Evolutionary conservation across 2,888 invertebrate species (phyloP).

Genomic region (Xestia rhomboidea): DNA sequence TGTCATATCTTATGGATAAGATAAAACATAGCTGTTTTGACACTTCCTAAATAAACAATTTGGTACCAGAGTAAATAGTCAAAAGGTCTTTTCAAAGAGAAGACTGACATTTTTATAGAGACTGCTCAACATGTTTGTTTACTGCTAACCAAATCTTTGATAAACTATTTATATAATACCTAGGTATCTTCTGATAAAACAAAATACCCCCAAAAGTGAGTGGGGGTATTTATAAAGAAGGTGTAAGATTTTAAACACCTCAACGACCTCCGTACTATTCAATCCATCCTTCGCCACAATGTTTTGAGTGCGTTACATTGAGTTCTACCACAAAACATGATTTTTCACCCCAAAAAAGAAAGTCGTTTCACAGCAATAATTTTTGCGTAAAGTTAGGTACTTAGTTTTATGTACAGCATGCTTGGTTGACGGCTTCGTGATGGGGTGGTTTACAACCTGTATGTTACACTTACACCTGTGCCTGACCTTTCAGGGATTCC

Average conservation of each 20-base stretch:
- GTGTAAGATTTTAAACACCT: too few relatives aligned
- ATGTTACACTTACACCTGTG: not conserved
- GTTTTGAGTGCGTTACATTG: too few relatives aligned
- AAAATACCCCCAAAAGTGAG: not conserved
- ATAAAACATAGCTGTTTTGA: conserved; percentile 13
- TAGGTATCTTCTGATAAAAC: not conserved
- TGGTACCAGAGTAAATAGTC: conserved; percentile 14
- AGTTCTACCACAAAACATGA: too few relatives aligned
- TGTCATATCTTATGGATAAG: conserved; percentile 42
- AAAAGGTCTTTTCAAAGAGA: conserved; percentile 16
- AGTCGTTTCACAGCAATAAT: too few relatives aligned
- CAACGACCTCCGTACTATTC: too few relatives aligned
- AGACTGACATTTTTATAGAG: not conserved
- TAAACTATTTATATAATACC: not conserved
- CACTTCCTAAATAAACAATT: conserved; percentile 51
- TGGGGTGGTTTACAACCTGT: too few relatives aligned
- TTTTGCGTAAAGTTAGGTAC: too few relatives aligned
- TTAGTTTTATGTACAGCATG: too few relatives aligned
- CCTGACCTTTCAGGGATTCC: not conserved
- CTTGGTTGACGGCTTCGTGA: too few relatives aligned
- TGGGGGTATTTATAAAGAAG: not conserved
- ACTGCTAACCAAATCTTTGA: not conserved
- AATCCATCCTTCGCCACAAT: too few relatives aligned
- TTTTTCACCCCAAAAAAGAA: too few relatives aligned
- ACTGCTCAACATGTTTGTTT: not conserved